Percentiles rank a stretch among this genome's conserved stretches.
phyloP scores from a whole-genome alignment of 2,113 vertebrate genomes.

The Leptobrachium leishanense region DNA sequence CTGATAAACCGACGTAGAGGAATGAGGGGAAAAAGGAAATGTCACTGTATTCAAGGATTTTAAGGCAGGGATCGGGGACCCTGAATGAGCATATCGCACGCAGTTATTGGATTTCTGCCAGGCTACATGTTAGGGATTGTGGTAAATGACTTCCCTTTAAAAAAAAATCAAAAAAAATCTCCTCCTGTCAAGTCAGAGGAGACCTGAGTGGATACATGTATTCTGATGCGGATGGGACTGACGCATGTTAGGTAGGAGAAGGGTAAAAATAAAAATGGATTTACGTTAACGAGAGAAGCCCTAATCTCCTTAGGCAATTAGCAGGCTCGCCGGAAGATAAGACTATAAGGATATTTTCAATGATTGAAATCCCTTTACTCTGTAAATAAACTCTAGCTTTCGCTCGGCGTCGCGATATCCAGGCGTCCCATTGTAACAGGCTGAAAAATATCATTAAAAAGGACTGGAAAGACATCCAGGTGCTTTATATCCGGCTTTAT shows the following conservation, averaged over 20 bases:
- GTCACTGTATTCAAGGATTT: conserved; percentile 57
- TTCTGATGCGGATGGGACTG: conserved; percentile 60
- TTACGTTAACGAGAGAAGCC: conserved; percentile 61
- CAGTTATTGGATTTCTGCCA: conserved; percentile 73
- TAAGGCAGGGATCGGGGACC: conserved; percentile 55
- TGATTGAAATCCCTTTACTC: conserved; percentile 16
- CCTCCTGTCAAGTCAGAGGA: conserved; percentile 57
- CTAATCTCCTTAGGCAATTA: conserved; percentile 67
- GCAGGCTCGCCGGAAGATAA: conserved; percentile 57
- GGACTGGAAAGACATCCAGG: too few relatives aligned
- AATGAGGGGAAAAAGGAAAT: conserved; percentile 56
- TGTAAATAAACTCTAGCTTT: conserved; percentile 45
- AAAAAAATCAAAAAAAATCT: conserved; percentile 53
- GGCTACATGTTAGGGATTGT: conserved; percentile 61
- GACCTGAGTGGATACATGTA: conserved; percentile 61
- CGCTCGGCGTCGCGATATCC: conserved; percentile 19
- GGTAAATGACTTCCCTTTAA: conserved; percentile 63
- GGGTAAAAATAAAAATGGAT: conserved; percentile 51
- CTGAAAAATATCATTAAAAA: too few relatives aligned
- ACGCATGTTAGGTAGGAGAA: conserved; percentile 50
- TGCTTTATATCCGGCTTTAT: too few relatives aligned
- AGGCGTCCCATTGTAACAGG: too few relatives aligned
- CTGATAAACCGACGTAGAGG: conserved; percentile 40
- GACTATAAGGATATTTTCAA: conserved; percentile 57
- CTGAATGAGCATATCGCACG: conserved; percentile 65